Conservation (phyloP, 2,888 invertebrate species). For the Polyploca ridens region DNA sequence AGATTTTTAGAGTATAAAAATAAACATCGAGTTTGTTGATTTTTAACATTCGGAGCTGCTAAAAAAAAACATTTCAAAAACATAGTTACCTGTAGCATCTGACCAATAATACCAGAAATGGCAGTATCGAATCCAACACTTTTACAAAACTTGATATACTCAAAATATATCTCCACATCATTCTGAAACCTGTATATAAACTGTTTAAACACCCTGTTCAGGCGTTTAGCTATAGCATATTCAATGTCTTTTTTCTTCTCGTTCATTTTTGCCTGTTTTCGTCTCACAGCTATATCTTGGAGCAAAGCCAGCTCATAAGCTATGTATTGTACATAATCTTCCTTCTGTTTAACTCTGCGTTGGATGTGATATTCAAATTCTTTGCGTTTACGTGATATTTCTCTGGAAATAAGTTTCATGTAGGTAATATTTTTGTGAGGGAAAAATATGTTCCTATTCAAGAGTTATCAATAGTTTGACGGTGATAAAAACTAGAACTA, state of each 20-base stretch:
- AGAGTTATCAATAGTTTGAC: no score
- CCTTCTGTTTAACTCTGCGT: slow-evolving; percentile 86
- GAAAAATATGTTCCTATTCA: no score
- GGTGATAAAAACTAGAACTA: no score
- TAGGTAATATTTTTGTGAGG: not conserved
- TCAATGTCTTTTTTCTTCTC: slow-evolving; percentile 88
- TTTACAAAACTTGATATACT: slow-evolving; percentile 91
- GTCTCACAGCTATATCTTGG: slow-evolving; percentile 85
- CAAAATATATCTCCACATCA: slow-evolving; percentile 90
- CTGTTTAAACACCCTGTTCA: slow-evolving; percentile 90
- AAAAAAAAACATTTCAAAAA: no score
- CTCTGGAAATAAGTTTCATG: slow-evolving; percentile 67
- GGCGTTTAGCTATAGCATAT: slow-evolving; percentile 87
- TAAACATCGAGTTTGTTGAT: no score
- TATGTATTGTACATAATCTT: slow-evolving; percentile 89
- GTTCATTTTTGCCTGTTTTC: slow-evolving; percentile 82
- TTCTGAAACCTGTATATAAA: slow-evolving; percentile 88
- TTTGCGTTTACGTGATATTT: slow-evolving; percentile 88
- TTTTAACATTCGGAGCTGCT: no score
- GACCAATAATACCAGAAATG: slow-evolving; percentile 83
- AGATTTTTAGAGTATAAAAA: no score
- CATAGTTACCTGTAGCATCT: slow-evolving; percentile 84
- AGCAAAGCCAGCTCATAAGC: slow-evolving; percentile 89
- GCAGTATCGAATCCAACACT: slow-evolving; percentile 84
- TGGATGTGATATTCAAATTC: slow-evolving; percentile 90